Evolutionary conservation across 23 tunicate species (phyloP).

Genomic region (Pegea sp.): DNA sequence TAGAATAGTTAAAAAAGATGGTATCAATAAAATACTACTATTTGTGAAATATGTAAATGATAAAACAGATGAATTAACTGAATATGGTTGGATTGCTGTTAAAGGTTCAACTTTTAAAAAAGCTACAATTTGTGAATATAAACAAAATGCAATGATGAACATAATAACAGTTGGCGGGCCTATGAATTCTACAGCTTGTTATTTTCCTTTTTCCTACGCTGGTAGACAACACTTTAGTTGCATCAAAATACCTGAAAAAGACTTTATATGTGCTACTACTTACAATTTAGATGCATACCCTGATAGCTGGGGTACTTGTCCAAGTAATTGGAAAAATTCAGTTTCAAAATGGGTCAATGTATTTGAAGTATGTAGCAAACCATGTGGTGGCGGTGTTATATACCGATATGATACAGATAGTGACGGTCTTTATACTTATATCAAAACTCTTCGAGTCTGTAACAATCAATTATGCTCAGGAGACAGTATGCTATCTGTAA

Average conservation of each 20-base stretch:
- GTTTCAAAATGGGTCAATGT: constrained; percentile 23
- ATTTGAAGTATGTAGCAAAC: constrained; percentile 24
- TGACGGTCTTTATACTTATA: no score
- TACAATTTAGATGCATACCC: constrained; percentile 24
- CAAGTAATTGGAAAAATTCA: constrained; percentile 14
- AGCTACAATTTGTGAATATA: not conserved
- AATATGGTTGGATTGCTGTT: no score
- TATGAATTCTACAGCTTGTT: constrained; percentile 30
- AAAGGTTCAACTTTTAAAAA: constrained; percentile 10
- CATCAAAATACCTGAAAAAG: not conserved
- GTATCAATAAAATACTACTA: no score
- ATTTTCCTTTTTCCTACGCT: constrained; percentile 37
- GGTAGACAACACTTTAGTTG: constrained; percentile 31
- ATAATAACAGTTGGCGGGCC: constrained; percentile 20
- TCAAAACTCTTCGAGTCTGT: constrained; percentile 5
- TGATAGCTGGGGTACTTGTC: constrained; percentile 51
- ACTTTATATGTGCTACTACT: constrained; percentile 16
- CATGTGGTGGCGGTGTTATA: constrained; percentile 61
- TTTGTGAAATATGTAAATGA: no score
- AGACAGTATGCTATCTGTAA: constrained; percentile 21
- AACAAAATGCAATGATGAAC: not conserved
- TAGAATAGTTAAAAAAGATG: no score
- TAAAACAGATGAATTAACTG: no score
- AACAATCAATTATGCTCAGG: constrained; percentile 32
- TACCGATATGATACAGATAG: not conserved